These are phyloP conservation scores for Eciton burchellii DNA, from an alignment of 1,140 invertebrate species.

Conservation along the genomic window DNA sequence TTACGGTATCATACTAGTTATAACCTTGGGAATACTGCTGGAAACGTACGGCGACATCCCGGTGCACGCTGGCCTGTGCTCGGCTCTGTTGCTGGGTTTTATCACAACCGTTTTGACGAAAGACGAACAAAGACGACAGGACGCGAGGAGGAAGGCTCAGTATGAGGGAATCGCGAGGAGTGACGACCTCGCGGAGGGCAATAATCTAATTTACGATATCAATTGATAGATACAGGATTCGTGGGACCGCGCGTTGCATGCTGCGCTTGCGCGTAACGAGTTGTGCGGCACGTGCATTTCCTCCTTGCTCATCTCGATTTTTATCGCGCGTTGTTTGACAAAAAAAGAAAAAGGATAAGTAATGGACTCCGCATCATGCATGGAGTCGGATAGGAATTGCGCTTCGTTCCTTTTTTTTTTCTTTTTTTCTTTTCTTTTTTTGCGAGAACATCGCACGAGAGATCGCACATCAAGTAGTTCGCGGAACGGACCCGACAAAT, in stretches of 20 bases:
- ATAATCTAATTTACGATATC: background rate
- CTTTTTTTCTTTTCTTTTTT: too few relatives aligned
- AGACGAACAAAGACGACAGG: conserved; percentile 86
- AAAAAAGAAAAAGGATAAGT: background rate
- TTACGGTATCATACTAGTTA: conserved; percentile 87
- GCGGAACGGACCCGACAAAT: too few relatives aligned
- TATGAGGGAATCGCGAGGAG: conserved; percentile 32
- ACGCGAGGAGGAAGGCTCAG: conserved; percentile 70
- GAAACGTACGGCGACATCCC: conserved; percentile 75
- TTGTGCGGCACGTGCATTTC: too few relatives aligned
- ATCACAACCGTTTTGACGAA: conserved; percentile 86
- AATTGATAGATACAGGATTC: background rate
- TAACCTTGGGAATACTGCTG: conserved; percentile 76
- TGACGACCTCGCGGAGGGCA: conserved; percentile 4
- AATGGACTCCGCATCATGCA: background rate
- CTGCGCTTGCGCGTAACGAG: too few relatives aligned
- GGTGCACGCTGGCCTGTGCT: conserved; percentile 82
- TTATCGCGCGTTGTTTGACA: too few relatives aligned
- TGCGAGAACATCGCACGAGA: too few relatives aligned
- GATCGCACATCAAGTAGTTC: too few relatives aligned
- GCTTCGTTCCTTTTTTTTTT: too few relatives aligned
- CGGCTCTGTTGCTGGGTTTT: conserved; percentile 84
- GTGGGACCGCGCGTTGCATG: background rate
- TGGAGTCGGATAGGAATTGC: background rate
- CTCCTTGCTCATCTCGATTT: background rate